Percentiles rank a stretch among this genome's conserved stretches.
Conservation (phyloP, 2,888 invertebrate genomes). For the Thelaira solivaga region DNA sequence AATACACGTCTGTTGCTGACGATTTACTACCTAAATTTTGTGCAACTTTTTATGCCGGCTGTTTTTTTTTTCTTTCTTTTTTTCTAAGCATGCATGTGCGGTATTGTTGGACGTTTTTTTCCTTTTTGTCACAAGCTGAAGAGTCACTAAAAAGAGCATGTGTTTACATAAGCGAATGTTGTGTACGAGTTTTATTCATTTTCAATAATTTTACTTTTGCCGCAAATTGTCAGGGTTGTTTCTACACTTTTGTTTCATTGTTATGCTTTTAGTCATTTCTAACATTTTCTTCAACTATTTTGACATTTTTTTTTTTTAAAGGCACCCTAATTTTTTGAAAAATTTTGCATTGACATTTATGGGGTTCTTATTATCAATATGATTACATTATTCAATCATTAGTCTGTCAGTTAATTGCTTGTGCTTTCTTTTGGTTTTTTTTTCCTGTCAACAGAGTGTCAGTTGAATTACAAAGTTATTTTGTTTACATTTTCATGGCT, state of each 20-base stretch:
- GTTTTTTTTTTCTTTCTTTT: slow-evolving; percentile 5
- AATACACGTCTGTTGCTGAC: background rate
- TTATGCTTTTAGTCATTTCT: slow-evolving; percentile 33
- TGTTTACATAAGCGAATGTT: background rate
- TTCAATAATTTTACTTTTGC: slow-evolving; percentile 17
- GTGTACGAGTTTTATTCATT: slow-evolving; percentile 14
- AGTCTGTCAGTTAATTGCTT: slow-evolving; percentile 20
- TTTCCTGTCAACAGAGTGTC: background rate
- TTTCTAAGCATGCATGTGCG: background rate
- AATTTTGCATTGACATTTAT: slow-evolving; percentile 56
- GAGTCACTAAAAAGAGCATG: slow-evolving; percentile 53
- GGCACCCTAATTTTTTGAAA: slow-evolving; percentile 44
- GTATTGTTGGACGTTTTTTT: slow-evolving; percentile 21
- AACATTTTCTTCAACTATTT: slow-evolving; percentile 59
- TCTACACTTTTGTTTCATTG: slow-evolving; percentile 19
- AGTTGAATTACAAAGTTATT: slow-evolving; percentile 39
- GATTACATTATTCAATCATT: slow-evolving; percentile 41
- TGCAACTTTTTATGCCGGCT: slow-evolving; percentile 46
- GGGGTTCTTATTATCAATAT: slow-evolving; percentile 54
- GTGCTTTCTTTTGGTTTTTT: background rate
- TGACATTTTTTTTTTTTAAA: slow-evolving; percentile 52
- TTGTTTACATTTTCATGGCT: slow-evolving; percentile 54
- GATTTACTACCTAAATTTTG: background rate
- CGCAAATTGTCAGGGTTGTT: slow-evolving; percentile 57
- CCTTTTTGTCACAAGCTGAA: background rate